Base-by-base conservation (phyloP, 1,140 invertebrate species). In the Oncopodura yosiiana region DNA sequence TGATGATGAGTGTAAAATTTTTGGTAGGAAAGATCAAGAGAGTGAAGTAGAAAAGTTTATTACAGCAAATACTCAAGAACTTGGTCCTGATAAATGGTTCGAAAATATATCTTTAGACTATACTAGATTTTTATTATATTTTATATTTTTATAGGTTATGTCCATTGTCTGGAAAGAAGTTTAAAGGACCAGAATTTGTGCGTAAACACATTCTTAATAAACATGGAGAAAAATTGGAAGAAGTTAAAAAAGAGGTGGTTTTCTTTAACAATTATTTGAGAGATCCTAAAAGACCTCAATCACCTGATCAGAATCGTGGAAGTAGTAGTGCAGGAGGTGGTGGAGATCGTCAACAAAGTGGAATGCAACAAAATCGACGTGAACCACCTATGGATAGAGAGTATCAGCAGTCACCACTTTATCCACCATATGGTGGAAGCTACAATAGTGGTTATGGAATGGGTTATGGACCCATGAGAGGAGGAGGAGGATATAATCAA, bases 141-240 rank as follows among this genome's bases (percentile, higher is more conserved):
- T n/a, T n/a, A n/a, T n/a, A n/a, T n/a, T n/a, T n/a, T n/a, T n/a
- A n/a, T n/a, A n/a, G 54, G 61, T 11, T 23, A 42, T 99, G 95
- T 75, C 94, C 95, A 0, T 74, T 99, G 0, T 96, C 92, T 54
- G 94, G 94, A 0, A 99, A 99, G 69, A 99, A 99, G 69, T 99
- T 99, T 71, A 99, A 98, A 71, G 95, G 94, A 0, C 93, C 95
- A 0, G 94, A 99, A 67, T 99, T 97, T 73, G 94, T 99, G 12
- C 81, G 91, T 29, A 99, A 99, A 69, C 95, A 99, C 69, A 95
- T 99, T 38, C 87, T 93, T 62, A 97, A 96, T 69, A 99, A 99
- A 67, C 94, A 99, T 68, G 81, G 71, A 0, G 95, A 99, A 64
- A 96, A 97, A 73, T 82, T 99, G 19, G 88, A 96, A 16, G 92